phyloP scores from a whole-genome alignment of 2,797 vertebrate genomes.

The Hyperoplus immaculatus region DNA sequence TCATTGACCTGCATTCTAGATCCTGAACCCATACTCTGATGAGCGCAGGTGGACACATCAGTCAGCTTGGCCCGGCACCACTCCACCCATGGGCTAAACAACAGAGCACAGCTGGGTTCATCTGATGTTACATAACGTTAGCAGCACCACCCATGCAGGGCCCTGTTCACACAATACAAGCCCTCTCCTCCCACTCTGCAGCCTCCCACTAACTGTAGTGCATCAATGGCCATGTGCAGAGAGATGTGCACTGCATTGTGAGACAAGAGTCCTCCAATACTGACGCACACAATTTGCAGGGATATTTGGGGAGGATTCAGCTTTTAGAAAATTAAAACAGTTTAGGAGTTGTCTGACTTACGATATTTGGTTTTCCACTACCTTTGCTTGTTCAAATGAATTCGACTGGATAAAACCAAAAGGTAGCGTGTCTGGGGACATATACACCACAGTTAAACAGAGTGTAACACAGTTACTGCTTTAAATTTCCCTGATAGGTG shows the following conservation, averaged over 20 bases:
- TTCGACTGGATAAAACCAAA: background rate
- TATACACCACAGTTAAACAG: background rate
- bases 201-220: conserved; percentile 59
- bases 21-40: conserved; percentile 26
- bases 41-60: conserved; percentile 73
- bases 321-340: conserved; percentile 16
- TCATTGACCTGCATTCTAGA: conserved; percentile 36
- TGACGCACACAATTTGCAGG: conserved; percentile 50
- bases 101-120: conserved; percentile 75
- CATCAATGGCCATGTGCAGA: conserved; percentile 71
- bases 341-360: background rate
- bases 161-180: conserved; percentile 69
- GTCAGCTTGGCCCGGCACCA: conserved; percentile 57
- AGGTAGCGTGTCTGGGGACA: background rate
- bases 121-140: conserved; percentile 75
- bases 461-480: conserved; percentile 9
- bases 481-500: conserved; percentile 33
- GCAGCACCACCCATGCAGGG: conserved; percentile 73
- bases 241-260: conserved; percentile 63
- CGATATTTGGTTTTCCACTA: background rate
- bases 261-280: conserved; percentile 61
- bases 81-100: conserved; percentile 72
- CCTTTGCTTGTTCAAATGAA: background rate
- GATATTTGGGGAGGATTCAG: conserved; percentile 50
- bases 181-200: conserved; percentile 73